Percentiles rank a stretch among this genome's conserved stretches.
phyloP scores from a whole-genome alignment of 2,888 invertebrate species.

The Apodemia zela region DNA sequence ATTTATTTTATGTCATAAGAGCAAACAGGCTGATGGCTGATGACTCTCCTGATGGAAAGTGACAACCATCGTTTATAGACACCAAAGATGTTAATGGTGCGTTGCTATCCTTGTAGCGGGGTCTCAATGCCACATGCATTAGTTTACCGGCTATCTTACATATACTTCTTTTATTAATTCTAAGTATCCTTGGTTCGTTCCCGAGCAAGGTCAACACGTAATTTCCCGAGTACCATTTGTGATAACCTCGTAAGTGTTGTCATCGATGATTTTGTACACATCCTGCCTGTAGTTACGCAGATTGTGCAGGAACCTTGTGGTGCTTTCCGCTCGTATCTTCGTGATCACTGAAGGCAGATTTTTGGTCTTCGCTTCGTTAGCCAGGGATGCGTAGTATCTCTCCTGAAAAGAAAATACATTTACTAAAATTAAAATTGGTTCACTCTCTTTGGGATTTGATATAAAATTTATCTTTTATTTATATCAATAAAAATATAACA shows the following conservation, averaged over 20 bases:
- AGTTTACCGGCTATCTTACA: too few species aligned
- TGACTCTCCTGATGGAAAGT: too few species aligned
- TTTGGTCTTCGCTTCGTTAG: constrained; percentile 80
- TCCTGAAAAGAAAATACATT: constrained; percentile 71
- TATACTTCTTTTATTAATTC: constrained; percentile 32
- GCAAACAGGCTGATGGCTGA: too few species aligned
- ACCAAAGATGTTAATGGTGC: too few species aligned
- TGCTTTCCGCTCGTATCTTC: constrained; percentile 84
- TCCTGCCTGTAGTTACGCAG: constrained; percentile 83
- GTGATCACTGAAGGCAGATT: constrained; percentile 84
- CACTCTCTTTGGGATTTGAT: too few species aligned
- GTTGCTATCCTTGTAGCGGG: too few species aligned
- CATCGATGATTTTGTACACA: constrained; percentile 84
- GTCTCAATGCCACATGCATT: too few species aligned
- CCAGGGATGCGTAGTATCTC: constrained; percentile 85
- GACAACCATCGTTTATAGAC: too few species aligned
- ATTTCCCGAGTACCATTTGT: constrained; percentile 67
- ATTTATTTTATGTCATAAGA: too few species aligned
- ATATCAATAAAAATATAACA: too few species aligned
- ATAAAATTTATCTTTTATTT: too few species aligned
- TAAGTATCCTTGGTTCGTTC: constrained; percentile 23
- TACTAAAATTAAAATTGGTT: not conserved
- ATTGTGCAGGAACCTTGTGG: constrained; percentile 81
- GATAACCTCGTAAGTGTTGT: constrained; percentile 78
- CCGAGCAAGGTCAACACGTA: constrained; percentile 58